Percentiles rank a stretch among this genome's conserved stretches.
phyloP scores from a whole-genome alignment of 1,140 invertebrate genomes.

The Oreohelix idahoensis region DNA sequence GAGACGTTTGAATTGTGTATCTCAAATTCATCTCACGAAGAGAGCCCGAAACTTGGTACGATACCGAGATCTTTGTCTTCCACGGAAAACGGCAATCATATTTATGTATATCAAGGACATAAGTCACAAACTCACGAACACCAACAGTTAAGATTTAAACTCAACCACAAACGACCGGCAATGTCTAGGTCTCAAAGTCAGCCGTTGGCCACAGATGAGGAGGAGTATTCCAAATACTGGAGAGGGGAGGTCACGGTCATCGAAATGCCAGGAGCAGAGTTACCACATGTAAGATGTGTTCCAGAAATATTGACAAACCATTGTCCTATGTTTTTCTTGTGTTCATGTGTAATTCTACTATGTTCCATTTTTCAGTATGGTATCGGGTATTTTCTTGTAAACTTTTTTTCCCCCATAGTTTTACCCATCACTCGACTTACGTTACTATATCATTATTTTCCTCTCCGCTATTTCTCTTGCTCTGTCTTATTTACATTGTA shows the following conservation, averaged over 20 bases:
- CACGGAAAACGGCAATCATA: not conserved
- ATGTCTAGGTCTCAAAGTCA: not conserved
- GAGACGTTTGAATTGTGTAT: not conserved
- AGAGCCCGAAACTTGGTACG: not conserved
- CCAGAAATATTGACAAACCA: not conserved
- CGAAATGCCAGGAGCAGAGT: not conserved
- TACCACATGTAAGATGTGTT: not conserved
- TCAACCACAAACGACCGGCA: not conserved
- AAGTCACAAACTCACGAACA: not conserved
- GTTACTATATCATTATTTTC: too few species aligned
- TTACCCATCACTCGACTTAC: too few species aligned
- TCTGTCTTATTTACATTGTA: too few species aligned
- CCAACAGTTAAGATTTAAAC: not conserved
- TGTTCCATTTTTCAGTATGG: too few species aligned
- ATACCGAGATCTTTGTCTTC: not conserved
- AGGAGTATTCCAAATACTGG: constrained; percentile 15
- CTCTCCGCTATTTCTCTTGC: too few species aligned
- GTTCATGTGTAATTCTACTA: too few species aligned
- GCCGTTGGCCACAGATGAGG: not conserved
- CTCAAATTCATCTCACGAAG: not conserved
- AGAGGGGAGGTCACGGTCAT: constrained; percentile 22
- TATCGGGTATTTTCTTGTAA: too few species aligned
- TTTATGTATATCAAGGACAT: not conserved
- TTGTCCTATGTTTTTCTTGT: not conserved
- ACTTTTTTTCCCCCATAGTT: too few species aligned